phyloP scores from a whole-genome alignment of 2,888 invertebrate species.

The Diplolepis rosae region DNA sequence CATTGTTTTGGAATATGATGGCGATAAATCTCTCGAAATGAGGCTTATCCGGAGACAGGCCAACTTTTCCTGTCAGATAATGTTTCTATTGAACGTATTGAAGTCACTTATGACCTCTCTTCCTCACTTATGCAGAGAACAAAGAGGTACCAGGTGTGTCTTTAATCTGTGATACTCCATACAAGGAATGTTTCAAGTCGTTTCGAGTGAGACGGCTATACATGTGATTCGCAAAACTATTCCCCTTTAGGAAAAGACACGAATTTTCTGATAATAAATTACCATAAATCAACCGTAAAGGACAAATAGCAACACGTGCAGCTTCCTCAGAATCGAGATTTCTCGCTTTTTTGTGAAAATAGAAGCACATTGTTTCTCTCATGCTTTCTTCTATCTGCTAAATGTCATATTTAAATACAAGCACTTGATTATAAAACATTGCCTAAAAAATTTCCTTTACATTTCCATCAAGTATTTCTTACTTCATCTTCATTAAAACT shows the following conservation, averaged over 20 bases:
- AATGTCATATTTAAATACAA: not conserved
- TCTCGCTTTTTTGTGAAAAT: constrained; percentile 10
- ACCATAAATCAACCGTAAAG: constrained; percentile 54
- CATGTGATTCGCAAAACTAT: constrained; percentile 25
- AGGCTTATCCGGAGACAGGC: constrained; percentile 21
- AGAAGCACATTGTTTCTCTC: not conserved
- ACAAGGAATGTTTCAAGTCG: constrained; percentile 21
- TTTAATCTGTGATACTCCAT: constrained; percentile 22
- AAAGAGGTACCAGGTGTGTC: constrained; percentile 30
- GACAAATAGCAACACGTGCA: constrained; percentile 38
- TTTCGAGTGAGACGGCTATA: constrained; percentile 28
- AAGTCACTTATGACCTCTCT: constrained; percentile 31
- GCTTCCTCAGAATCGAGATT: constrained; percentile 32
- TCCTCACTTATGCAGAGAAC: constrained; percentile 22
- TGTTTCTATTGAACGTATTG: constrained; percentile 29
- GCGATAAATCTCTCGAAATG: constrained; percentile 24
- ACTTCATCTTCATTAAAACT: too few relatives aligned
- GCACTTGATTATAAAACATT: too few relatives aligned
- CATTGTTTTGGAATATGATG: constrained; percentile 30
- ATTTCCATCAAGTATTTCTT: too few relatives aligned
- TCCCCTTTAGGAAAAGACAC: constrained; percentile 22
- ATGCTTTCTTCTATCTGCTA: constrained; percentile 6
- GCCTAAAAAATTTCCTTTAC: too few relatives aligned
- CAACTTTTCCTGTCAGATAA: constrained; percentile 29
- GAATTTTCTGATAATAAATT: constrained; percentile 48